Conservation (phyloP, 2,113 vertebrate genomes). For the Condylura cristata region DNA sequence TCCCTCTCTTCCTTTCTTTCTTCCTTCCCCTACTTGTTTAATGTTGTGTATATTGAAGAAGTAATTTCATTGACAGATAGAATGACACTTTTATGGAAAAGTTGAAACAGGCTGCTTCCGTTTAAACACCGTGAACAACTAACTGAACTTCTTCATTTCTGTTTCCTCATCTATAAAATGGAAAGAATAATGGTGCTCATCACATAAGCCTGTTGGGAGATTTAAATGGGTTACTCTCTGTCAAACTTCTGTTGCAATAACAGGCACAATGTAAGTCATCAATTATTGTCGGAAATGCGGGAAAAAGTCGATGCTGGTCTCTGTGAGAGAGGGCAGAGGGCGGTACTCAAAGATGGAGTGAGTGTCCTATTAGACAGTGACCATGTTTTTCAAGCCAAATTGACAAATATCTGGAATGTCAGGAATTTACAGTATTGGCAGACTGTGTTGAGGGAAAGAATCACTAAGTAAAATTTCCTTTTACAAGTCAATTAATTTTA, state of each 20-base stretch:
- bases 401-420: background rate
- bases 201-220: background rate
- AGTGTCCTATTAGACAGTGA: background rate
- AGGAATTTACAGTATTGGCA: background rate
- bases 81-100: background rate
- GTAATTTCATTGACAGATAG: background rate
- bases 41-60: background rate
- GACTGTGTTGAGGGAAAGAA: background rate
- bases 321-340: background rate
- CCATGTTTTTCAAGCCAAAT: background rate
- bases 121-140: background rate
- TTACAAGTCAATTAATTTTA: slow-evolving; percentile 28
- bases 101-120: background rate
- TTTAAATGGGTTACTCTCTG: background rate
- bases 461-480: background rate
- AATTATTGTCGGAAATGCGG: background rate
- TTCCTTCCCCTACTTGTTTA: background rate
- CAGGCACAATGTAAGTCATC: background rate
- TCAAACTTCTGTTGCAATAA: background rate
- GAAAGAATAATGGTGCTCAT: background rate
- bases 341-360: background rate
- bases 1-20: no score
- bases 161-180: background rate
- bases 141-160: background rate
- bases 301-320: background rate